phyloP scores from a whole-genome alignment of 2,888 invertebrate genomes.

The Frankliniella intonsa region DNA sequence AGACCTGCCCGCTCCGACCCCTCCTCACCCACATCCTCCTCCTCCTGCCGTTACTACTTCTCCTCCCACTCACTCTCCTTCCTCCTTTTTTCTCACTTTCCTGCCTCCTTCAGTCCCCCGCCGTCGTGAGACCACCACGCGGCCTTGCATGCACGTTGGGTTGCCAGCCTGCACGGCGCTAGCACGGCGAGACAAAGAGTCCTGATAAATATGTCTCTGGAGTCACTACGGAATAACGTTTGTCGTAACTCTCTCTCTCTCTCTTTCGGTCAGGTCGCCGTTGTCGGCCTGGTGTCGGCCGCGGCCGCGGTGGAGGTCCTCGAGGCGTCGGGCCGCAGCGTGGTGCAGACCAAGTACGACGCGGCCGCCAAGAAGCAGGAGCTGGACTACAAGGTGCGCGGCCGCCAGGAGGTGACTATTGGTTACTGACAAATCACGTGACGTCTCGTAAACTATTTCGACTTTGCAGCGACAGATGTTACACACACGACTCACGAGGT shows the following conservation, averaged over 20 bases:
- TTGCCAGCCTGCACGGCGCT: not conserved
- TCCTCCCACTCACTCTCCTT: too few species aligned
- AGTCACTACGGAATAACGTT: not conserved
- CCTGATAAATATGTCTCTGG: not conserved
- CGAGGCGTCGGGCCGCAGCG: constrained; percentile 3
- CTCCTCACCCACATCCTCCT: too few species aligned
- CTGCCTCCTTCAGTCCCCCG: too few species aligned
- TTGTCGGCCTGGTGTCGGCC: not conserved
- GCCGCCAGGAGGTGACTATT: too few species aligned
- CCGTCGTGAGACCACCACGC: not conserved
- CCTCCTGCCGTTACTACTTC: too few species aligned
- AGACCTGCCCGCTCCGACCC: too few species aligned
- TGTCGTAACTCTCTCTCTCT: not conserved
- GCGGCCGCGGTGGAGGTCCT: constrained; percentile 5
- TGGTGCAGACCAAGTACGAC: not conserved
- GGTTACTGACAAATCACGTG: too few species aligned
- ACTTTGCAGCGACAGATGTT: too few species aligned
- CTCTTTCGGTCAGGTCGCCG: not conserved
- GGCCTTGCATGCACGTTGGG: not conserved
- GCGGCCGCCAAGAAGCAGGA: constrained; percentile 5
- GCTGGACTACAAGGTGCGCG: constrained; percentile 2
- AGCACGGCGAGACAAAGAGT: too few species aligned
- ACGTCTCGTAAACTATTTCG: too few species aligned
- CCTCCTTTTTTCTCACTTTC: too few species aligned
- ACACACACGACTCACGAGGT: too few species aligned